Conservation (phyloP, 23 tunicate genomes). For the Clavelina lepadiformis region DNA sequence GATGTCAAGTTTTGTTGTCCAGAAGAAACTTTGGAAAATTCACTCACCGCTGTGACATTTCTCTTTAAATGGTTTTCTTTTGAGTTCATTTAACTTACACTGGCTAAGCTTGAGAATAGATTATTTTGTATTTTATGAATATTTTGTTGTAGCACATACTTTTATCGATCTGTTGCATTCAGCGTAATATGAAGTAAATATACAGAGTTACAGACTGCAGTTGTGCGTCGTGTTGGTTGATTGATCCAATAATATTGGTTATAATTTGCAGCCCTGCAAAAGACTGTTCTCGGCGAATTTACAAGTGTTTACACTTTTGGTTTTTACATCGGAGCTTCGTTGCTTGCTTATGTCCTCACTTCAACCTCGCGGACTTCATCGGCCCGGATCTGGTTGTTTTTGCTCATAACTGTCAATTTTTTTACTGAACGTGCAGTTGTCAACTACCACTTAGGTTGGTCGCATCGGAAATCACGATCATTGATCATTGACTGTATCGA, state of each 20-base stretch:
- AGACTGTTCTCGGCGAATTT: conserved; percentile 88
- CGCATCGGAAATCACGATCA: too few species aligned
- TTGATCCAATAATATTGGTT: background rate
- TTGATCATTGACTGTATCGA: background rate
- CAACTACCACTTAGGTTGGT: conserved; percentile 32
- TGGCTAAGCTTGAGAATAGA: too few species aligned
- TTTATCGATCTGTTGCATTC: too few species aligned
- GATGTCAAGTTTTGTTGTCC: background rate
- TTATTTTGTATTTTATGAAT: too few species aligned
- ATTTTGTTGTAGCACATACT: too few species aligned
- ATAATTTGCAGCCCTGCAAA: conserved; percentile 50
- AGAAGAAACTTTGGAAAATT: background rate
- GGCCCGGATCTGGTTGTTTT: conserved; percentile 68
- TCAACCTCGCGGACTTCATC: conserved; percentile 52
- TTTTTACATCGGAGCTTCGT: conserved; percentile 68
- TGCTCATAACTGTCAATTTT: conserved; percentile 57
- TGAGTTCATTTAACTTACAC: too few species aligned
- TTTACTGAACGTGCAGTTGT: conserved; percentile 41
- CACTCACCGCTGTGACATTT: too few species aligned
- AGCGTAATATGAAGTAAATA: too few species aligned
- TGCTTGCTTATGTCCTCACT: conserved; percentile 68
- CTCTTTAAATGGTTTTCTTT: too few species aligned
- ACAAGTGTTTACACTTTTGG: conserved; percentile 83
- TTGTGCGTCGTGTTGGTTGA: background rate
- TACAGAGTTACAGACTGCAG: too few species aligned